Percentiles rank a stretch among this genome's conserved stretches.
phyloP scores from a whole-genome alignment of 2,797 vertebrate species.

The Crenuchus spilurus region DNA sequence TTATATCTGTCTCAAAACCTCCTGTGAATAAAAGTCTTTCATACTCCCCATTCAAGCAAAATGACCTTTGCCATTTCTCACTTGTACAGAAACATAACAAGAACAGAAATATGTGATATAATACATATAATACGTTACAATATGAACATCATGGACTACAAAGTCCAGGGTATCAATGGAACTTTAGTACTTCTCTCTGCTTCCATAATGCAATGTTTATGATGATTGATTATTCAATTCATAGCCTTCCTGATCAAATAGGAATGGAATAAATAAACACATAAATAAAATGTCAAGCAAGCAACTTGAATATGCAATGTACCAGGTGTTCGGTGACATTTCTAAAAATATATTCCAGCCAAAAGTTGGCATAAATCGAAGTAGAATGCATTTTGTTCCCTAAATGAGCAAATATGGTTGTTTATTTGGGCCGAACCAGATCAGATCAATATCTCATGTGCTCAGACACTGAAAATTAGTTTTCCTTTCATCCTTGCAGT shows the following conservation, averaged over 20 bases:
- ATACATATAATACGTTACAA: no score
- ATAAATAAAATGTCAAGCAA: conserved; percentile 49
- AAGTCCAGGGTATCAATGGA: background rate
- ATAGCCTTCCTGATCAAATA: conserved; percentile 38
- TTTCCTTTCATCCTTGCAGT: background rate
- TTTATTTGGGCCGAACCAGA: conserved; percentile 17
- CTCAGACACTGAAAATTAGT: background rate
- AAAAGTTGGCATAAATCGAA: conserved; percentile 50
- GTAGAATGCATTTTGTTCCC: conserved; percentile 65
- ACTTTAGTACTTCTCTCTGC: conserved; percentile 1
- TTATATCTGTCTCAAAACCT: no score
- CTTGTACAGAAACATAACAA: background rate
- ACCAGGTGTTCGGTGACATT: conserved; percentile 56
- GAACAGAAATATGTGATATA: background rate
- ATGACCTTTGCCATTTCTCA: background rate
- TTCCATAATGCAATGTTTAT: conserved; percentile 47
- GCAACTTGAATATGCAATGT: conserved; percentile 39
- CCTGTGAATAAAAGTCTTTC: background rate
- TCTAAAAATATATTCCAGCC: conserved; percentile 36
- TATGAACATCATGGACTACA: background rate
- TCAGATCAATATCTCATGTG: conserved; percentile 8
- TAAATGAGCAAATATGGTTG: conserved; percentile 55
- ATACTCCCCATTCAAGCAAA: background rate
- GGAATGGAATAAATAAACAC: conserved; percentile 49
- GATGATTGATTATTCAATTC: conserved; percentile 51